Percentiles rank a stretch among this genome's conserved stretches.
These are phyloP conservation scores for Takifugu ocellatus DNA, from an alignment of 2,797 vertebrate species.

Conservation along the genomic window DNA sequence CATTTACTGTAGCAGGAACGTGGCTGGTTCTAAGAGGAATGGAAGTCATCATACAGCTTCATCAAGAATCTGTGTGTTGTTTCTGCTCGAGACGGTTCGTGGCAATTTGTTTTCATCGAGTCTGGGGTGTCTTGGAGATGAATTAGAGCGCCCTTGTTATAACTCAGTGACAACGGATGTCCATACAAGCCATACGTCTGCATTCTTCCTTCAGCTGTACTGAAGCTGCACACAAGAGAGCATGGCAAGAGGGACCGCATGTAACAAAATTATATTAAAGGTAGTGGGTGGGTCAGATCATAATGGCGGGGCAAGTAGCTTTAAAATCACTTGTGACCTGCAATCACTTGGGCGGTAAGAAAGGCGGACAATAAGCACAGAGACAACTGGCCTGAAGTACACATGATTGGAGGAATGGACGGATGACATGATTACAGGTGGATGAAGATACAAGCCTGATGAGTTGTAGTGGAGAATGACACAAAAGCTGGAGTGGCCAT, in stretches of 20 bases:
- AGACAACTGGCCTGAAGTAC: slow-evolving; percentile 30
- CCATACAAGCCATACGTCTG: slow-evolving; percentile 19
- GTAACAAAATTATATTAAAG: slow-evolving; percentile 53
- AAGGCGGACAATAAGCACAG: slow-evolving; percentile 32
- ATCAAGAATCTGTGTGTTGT: too few relatives aligned
- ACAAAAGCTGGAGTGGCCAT: slow-evolving; percentile 30
- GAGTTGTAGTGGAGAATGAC: slow-evolving; percentile 45
- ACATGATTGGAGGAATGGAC: slow-evolving; percentile 30
- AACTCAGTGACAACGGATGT: slow-evolving; percentile 17
- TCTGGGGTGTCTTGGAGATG: too few relatives aligned
- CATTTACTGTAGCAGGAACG: too few relatives aligned
- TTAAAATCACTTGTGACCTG: slow-evolving; percentile 60
- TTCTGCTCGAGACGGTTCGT: too few relatives aligned
- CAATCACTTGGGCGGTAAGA: slow-evolving; percentile 59
- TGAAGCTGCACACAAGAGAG: slow-evolving; percentile 28
- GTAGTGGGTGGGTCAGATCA: slow-evolving; percentile 22
- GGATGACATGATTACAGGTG: slow-evolving; percentile 52
- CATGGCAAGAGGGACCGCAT: slow-evolving; percentile 38
- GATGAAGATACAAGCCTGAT: slow-evolving; percentile 46
- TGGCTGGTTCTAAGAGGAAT: too few relatives aligned
- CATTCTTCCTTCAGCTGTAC: slow-evolving; percentile 21
- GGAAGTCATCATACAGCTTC: too few relatives aligned
- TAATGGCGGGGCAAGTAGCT: slow-evolving; percentile 16
- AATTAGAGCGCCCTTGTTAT: neutral
- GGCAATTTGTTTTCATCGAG: too few relatives aligned